A percentile compares a stretch with the other conserved stretches of the same genome.
Evolutionary conservation across 2,888 invertebrate genomes (phyloP).

Genomic region (Geotrupes spiniger): DNA sequence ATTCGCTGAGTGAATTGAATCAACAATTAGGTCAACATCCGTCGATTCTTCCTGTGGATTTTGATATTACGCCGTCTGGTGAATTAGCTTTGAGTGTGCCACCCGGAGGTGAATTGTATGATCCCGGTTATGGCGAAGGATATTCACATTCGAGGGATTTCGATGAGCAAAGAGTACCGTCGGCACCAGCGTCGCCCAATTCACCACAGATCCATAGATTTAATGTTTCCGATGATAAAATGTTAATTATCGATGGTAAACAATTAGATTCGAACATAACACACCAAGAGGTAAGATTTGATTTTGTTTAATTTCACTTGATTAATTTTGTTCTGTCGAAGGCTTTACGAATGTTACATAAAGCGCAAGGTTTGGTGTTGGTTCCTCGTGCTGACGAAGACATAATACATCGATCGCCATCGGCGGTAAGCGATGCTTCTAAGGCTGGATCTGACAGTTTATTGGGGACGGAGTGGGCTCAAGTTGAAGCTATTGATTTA

Average conservation of each 20-base stretch:
- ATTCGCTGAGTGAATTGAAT: conserved; percentile 83
- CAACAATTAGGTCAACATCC: conserved; percentile 87
- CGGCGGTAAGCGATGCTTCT: conserved; percentile 65
- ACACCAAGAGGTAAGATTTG: conserved; percentile 66
- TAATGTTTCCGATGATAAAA: conserved; percentile 75
- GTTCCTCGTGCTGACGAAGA: conserved; percentile 51
- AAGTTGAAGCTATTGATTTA: conserved; percentile 95
- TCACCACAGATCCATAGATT: conserved; percentile 73
- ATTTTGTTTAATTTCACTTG: not conserved
- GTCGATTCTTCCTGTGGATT: conserved; percentile 88
- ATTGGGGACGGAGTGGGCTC: conserved; percentile 88
- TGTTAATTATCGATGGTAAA: conserved; percentile 79
- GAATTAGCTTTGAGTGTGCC: conserved; percentile 67
- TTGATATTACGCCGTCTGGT: conserved; percentile 80
- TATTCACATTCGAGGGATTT: conserved; percentile 54
- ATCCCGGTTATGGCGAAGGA: conserved; percentile 54
- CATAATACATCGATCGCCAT: conserved; percentile 56
- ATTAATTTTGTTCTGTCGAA: conserved; percentile 26
- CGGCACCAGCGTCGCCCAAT: conserved; percentile 68
- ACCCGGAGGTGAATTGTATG: conserved; percentile 57
- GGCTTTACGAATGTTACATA: conserved; percentile 71
- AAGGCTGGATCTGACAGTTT: conserved; percentile 68
- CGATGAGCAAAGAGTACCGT: conserved; percentile 77
- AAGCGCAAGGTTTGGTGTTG: conserved; percentile 69
- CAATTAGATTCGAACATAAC: conserved; percentile 75